Conservation (phyloP, 2,113 vertebrate genomes). For the Trogon melanurus region DNA sequence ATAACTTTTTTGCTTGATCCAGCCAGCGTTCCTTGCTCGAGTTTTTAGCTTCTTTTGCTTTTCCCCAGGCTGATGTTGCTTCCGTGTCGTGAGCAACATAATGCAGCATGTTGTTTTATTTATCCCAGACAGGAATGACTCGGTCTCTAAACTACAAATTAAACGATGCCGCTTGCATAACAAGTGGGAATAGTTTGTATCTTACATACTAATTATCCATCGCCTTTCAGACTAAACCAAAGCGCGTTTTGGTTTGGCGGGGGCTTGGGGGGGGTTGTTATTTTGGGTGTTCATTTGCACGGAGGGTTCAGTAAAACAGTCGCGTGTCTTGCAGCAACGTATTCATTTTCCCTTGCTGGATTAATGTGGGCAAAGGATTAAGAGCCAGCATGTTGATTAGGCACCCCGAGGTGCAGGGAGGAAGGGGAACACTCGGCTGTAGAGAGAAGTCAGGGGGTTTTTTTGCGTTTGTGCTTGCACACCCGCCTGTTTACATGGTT, state of each 20-base stretch:
- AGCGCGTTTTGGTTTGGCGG: neutral
- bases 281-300: neutral
- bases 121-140: slow-evolving; percentile 64
- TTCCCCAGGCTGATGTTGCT: neutral
- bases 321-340: neutral
- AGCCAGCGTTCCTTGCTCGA: neutral
- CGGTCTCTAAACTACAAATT: slow-evolving; percentile 59
- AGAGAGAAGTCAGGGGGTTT: neutral
- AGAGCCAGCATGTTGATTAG: neutral
- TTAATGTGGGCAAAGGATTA: neutral
- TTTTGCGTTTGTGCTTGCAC: neutral
- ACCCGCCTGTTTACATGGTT: neutral
- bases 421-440: neutral
- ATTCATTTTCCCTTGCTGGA: neutral
- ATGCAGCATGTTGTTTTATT: slow-evolving; percentile 67
- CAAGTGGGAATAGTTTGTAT: slow-evolving; percentile 58
- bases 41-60: neutral
- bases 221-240: neutral
- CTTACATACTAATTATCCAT: slow-evolving; percentile 51
- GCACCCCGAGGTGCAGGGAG: neutral
- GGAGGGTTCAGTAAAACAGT: neutral
- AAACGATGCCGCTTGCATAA: slow-evolving; percentile 63
- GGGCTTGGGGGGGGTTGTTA: too few species aligned
- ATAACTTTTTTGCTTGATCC: slow-evolving; percentile 48
- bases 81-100: neutral